Evolutionary conservation across 2,888 invertebrate genomes (phyloP).

Genomic region (Agrenia bidenticulata): DNA sequence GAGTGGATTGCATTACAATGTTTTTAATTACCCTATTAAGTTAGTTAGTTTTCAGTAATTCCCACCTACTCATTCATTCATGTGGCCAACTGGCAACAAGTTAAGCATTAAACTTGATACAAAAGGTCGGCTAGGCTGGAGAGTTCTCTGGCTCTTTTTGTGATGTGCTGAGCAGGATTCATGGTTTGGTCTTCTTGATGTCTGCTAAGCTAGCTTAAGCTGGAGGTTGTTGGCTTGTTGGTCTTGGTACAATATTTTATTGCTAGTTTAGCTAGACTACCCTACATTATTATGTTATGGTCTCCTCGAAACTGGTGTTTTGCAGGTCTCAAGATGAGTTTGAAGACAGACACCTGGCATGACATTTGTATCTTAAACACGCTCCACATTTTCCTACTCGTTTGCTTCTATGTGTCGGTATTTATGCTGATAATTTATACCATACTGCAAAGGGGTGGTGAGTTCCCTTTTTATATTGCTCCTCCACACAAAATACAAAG

Average conservation of each 20-base stretch:
- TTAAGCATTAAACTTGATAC: background rate
- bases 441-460: no score
- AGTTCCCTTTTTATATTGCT: no score
- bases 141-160: background rate
- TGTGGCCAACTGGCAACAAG: no score
- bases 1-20: no score
- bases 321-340: background rate
- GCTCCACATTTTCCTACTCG: background rate
- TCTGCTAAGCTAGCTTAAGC: background rate
- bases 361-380: background rate
- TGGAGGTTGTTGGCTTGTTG: slow-evolving; percentile 1
- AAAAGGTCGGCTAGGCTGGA: background rate
- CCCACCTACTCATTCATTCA: no score
- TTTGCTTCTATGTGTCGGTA: background rate
- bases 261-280: background rate
- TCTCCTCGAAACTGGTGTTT: background rate
- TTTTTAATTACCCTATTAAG: no score
- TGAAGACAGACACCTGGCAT: slow-evolving; percentile 8
- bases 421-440: background rate
- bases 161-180: background rate
- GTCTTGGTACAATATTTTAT: no score
- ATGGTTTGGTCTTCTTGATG: background rate
- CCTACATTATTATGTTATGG: background rate
- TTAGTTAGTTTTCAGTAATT: no score
- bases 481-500: no score